These are phyloP conservation scores for Podiceps cristatus DNA, from an alignment of 2,113 vertebrate species.

Conservation along the genomic window DNA sequence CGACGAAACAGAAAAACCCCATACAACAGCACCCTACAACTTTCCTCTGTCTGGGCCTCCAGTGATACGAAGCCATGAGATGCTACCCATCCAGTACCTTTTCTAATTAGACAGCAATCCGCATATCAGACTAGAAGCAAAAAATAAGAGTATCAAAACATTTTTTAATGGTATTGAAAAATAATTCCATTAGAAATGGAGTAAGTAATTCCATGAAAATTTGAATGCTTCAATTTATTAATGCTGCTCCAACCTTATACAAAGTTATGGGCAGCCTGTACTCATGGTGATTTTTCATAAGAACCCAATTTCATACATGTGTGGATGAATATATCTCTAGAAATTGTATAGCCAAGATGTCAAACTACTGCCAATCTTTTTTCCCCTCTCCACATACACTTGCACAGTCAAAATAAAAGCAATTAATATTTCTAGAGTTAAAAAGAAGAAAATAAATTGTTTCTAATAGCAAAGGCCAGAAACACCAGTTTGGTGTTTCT, in stretches of 20 bases:
- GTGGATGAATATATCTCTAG: not conserved
- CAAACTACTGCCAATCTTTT: not conserved
- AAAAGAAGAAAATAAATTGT: not conserved
- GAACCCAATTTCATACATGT: not conserved
- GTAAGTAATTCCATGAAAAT: not conserved
- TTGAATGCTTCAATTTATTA: not conserved
- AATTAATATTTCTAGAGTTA: not conserved
- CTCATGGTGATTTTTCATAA: not conserved
- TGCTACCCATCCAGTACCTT: not conserved
- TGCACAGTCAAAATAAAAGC: not conserved
- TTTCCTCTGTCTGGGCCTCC: not conserved
- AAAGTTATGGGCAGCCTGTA: not conserved
- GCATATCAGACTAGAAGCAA: not conserved
- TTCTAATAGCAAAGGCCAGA: not conserved
- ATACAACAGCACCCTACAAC: not conserved
- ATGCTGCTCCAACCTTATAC: not conserved
- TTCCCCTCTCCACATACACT: not conserved
- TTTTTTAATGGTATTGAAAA: not conserved
- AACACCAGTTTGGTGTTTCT: not conserved
- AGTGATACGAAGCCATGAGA: not conserved
- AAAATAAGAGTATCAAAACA: not conserved
- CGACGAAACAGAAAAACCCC: not conserved
- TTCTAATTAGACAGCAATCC: not conserved
- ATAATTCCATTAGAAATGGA: not conserved
- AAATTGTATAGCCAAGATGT: not conserved